Conservation (phyloP, 2,113 vertebrate species). For the Fregata magnificens region DNA sequence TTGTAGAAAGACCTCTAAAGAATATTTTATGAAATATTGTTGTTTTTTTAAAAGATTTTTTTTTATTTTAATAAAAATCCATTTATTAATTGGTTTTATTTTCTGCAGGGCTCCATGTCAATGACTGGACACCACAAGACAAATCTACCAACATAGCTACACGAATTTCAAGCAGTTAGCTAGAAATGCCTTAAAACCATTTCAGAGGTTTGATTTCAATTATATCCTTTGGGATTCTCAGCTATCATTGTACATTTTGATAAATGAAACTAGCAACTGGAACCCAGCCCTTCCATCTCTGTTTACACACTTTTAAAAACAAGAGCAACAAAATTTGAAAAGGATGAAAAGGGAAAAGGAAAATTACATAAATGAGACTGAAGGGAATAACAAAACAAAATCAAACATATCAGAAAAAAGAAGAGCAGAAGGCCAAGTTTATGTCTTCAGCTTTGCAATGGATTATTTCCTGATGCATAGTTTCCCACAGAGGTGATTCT, state of each 20-base stretch:
- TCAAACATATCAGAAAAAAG: not conserved
- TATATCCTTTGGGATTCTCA: not conserved
- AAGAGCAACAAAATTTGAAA: not conserved
- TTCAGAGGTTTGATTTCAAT: not conserved
- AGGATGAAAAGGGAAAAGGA: not conserved
- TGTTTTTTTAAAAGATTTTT: not conserved
- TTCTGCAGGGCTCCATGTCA: not conserved
- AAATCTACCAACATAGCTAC: not conserved
- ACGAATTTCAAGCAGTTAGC: not conserved
- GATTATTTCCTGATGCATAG: not conserved
- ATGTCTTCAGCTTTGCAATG: not conserved
- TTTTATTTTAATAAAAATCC: not conserved
- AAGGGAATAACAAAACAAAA: conserved; percentile 5
- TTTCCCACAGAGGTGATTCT: not conserved
- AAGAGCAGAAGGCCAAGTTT: not conserved
- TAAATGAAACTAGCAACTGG: not conserved
- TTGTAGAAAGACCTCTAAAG: not conserved
- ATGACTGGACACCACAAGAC: not conserved
- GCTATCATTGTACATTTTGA: not conserved
- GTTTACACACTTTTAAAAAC: not conserved
- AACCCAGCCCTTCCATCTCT: not conserved
- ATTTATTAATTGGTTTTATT: not conserved
- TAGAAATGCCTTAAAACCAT: not conserved
- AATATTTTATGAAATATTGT: not conserved
- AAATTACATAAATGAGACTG: not conserved